These are phyloP conservation scores for Urocyon cinereoargenteus DNA, from an alignment of 2,797 vertebrate genomes.

Conservation along the genomic window DNA sequence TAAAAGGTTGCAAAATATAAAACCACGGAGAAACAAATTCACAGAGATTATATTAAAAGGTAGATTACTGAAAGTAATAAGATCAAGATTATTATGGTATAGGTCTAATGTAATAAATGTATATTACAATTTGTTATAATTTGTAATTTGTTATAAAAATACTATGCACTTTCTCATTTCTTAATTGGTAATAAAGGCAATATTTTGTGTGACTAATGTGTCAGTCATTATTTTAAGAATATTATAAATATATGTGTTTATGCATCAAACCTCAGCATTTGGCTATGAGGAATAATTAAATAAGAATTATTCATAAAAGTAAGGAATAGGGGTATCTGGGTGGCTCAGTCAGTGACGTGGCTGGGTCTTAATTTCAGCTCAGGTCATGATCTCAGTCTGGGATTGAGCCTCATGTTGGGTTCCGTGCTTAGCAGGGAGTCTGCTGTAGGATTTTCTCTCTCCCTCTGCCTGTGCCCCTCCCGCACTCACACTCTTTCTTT, in stretches of 20 bases:
- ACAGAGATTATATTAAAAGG: neutral
- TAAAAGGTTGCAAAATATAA: neutral
- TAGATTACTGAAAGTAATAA: neutral
- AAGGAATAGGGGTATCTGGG: neutral
- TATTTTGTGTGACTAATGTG: neutral
- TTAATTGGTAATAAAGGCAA: neutral
- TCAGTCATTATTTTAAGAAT: neutral
- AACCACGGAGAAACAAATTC: neutral
- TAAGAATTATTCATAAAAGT: neutral
- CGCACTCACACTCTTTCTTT: no score
- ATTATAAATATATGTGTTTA: neutral
- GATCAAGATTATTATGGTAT: neutral
- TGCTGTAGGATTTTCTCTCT: neutral
- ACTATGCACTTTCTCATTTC: neutral
- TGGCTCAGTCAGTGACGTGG: neutral
- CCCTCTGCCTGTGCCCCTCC: no score
- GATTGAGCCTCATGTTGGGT: neutral
- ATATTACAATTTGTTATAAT: neutral
- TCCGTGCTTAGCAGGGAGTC: neutral
- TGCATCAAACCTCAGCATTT: neutral
- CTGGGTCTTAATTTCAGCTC: no score
- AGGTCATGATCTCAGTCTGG: neutral
- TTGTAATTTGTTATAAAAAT: neutral
- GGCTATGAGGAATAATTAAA: neutral
- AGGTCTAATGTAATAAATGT: neutral